Conservation (phyloP, 1,140 invertebrate genomes). For the Calephelis nemesis region DNA sequence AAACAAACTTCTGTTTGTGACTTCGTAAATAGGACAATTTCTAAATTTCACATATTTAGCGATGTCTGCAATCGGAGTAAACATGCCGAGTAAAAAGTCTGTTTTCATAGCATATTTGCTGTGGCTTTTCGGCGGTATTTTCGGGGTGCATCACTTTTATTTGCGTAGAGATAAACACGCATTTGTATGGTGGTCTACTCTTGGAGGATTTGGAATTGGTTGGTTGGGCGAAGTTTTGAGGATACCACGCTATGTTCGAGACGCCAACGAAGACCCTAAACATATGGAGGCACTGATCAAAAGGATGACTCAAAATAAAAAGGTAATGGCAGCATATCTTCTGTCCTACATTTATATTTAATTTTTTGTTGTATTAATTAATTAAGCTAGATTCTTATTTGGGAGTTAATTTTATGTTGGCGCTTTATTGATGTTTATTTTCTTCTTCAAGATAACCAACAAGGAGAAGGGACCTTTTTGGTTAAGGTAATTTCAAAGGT, state of each 20-base stretch:
- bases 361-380: background rate
- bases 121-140: conserved; percentile 92
- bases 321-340: conserved; percentile 69
- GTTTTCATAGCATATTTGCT: conserved; percentile 87
- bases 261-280: conserved; percentile 89
- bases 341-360: background rate
- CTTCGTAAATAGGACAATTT: conserved; percentile 25
- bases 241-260: conserved; percentile 92
- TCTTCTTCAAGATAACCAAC: conserved; percentile 21
- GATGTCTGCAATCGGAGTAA: conserved; percentile 40
- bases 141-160: conserved; percentile 95
- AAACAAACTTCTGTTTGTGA: conserved; percentile 2
- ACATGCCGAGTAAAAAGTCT: conserved; percentile 80
- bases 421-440: background rate
- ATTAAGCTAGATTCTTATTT: background rate
- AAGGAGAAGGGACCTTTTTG: conserved; percentile 18
- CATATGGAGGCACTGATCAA: conserved; percentile 84
- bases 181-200: conserved; percentile 91
- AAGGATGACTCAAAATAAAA: conserved; percentile 82
- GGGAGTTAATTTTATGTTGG: background rate
- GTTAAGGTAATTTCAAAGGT: conserved; percentile 23
- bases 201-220: conserved; percentile 93
- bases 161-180: conserved; percentile 93
- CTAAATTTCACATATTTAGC: conserved; percentile 22
- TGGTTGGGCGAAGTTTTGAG: conserved; percentile 92